Evolutionary conservation across 1,140 invertebrate genomes (phyloP), one percentile per base, ranked within the genome.

Genomic region (Hylaeus anthracinus): DNA sequence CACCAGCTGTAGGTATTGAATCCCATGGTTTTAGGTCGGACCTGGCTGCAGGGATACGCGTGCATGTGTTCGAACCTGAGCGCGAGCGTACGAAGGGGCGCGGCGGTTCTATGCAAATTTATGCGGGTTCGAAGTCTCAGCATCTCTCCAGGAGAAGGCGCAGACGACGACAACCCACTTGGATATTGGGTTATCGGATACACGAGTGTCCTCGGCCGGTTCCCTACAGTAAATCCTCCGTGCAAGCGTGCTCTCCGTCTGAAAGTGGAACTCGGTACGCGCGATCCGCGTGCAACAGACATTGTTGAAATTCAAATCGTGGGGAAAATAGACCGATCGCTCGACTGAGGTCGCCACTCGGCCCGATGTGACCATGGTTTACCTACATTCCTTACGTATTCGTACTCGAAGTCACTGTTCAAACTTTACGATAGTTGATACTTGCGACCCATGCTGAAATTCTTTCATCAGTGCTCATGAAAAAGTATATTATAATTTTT

Each of bases 131-230:
- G 39, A 72, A 45, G 72, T 63, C 56, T 48, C 53, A 48, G 73
- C 71, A 55, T 64, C 76, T 74, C 56, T 26, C 41, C 45, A 37
- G 63, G 26, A 51, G 72, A 72, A 56, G 53, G 51, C 63, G 37
- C 60, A 60, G 75, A 79, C 71, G 66, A 71, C 81, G 70, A 84
- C 71, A 60, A 79, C 56, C 72, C 66, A 63, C 61, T 75, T 67
- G 79, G 72, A 84, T 89, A 88, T 89, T 88, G 85, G 87, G 86
- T 88, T 89, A 89, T 89, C 88, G 86, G 88, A 88, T 89, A 83
- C 88, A 88, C 87, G 87, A 89, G 70, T 63, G 78, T 82, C 82
- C 83, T 85, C 83, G 72, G 14, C 55, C 61, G 56, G 43, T 55
- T 61, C 55, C 72, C n/a, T 43, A 66, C 72, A 8, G 60, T 63